A percentile compares a stretch with the other conserved stretches of the same genome.
Conservation (phyloP, 2,113 vertebrate species). For the Corythornis cristatus region DNA sequence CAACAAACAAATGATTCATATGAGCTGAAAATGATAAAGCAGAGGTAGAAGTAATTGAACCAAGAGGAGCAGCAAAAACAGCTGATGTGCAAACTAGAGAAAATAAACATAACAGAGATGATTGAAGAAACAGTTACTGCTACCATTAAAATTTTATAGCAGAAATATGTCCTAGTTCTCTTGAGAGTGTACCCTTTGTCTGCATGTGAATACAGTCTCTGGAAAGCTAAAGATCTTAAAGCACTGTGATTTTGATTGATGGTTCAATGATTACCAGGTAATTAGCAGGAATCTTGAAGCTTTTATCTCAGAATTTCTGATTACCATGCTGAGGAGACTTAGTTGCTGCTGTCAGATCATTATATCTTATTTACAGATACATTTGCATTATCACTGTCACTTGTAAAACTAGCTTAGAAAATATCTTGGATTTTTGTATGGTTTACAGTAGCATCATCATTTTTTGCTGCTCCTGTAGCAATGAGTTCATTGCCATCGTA, state of each 20-base stretch:
- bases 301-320: background rate
- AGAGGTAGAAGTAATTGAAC: background rate
- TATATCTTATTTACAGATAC: background rate
- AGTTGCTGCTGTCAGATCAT: background rate
- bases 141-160: background rate
- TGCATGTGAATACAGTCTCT: background rate
- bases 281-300: background rate
- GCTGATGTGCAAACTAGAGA: background rate
- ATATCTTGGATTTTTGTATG: background rate
- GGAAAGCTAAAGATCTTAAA: background rate
- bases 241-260: background rate
- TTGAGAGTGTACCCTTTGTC: background rate
- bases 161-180: background rate
- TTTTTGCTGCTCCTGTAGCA: background rate
- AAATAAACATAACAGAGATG: background rate
- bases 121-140: background rate
- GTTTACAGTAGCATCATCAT: background rate
- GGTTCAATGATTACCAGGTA: background rate
- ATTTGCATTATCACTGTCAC: background rate
- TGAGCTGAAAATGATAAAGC: background rate
- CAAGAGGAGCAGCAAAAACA: background rate
- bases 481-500: background rate
- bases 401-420: background rate
- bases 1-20: accelerated
- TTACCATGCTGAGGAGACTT: background rate